These are phyloP conservation scores for Tinamus guttatus DNA, from an alignment of 2,113 vertebrate genomes.

Conservation along the genomic window DNA sequence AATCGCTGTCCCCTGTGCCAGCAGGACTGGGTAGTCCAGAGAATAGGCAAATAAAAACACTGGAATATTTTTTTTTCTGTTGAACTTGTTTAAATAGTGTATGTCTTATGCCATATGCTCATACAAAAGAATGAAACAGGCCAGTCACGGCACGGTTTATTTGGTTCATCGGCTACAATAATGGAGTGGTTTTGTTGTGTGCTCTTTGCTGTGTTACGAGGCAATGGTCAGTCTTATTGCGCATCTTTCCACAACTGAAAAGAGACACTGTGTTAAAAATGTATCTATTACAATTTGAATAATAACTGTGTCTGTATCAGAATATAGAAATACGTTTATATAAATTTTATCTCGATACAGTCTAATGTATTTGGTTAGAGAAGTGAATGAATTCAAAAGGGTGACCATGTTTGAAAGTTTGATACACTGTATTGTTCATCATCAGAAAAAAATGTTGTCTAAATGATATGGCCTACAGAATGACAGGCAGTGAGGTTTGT, in stretches of 20 bases:
- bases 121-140: neutral
- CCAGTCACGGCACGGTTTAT: neutral
- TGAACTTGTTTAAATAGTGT: neutral
- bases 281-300: slow-evolving; percentile 22
- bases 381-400: neutral
- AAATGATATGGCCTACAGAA: slow-evolving; percentile 28
- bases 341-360: neutral
- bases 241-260: neutral
- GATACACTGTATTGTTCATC: neutral
- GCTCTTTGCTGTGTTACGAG: neutral
- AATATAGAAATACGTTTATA: neutral
- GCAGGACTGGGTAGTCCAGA: slow-evolving; percentile 99
- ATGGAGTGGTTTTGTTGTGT: neutral
- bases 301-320: neutral
- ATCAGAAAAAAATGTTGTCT: neutral
- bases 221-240: slow-evolving; percentile 8
- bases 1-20: slow-evolving; percentile 98
- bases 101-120: neutral
- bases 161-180: neutral
- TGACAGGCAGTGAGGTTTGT: neutral
- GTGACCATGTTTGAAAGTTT: neutral
- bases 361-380: neutral
- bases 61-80: neutral
- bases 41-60: slow-evolving; percentile 92
- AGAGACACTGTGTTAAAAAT: slow-evolving; percentile 2